phyloP scores from a whole-genome alignment of 2,797 vertebrate species.

The Melanotaenia pygmaea region DNA sequence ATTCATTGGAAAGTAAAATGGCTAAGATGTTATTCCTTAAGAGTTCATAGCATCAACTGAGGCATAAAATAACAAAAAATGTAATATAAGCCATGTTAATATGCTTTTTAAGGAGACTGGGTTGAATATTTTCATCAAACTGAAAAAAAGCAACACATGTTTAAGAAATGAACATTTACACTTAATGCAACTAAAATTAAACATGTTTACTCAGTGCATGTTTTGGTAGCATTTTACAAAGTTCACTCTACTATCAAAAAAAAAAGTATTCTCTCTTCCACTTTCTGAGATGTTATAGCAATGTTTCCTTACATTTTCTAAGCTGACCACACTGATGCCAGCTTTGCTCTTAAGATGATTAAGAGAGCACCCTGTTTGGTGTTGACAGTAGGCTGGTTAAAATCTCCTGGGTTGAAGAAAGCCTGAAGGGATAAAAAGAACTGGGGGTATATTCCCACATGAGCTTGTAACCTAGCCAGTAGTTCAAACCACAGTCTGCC shows the following conservation, averaged over 20 bases:
- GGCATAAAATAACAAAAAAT: too few species aligned
- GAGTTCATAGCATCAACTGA: too few species aligned
- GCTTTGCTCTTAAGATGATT: constrained; percentile 79
- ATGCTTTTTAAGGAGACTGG: too few species aligned
- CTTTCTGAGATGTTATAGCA: neutral
- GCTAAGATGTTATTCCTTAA: too few species aligned
- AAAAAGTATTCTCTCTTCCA: neutral
- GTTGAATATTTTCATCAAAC: too few species aligned
- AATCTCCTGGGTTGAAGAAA: constrained; percentile 67
- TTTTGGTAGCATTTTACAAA: constrained; percentile 2
- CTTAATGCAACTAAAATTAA: neutral
- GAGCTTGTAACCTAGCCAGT: constrained; percentile 68
- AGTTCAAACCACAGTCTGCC: constrained; percentile 59
- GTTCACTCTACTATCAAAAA: neutral
- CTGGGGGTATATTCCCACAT: constrained; percentile 67
- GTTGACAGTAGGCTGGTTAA: constrained; percentile 66
- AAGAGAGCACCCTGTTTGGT: constrained; percentile 68
- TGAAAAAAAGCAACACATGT: too few species aligned
- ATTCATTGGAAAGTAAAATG: too few species aligned
- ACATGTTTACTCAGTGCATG: neutral
- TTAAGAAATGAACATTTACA: too few species aligned
- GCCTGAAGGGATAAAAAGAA: constrained; percentile 39
- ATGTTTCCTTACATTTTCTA: constrained; percentile 35
- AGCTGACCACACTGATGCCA: constrained; percentile 55
- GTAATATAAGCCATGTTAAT: too few species aligned